Conservation (phyloP, 2,113 vertebrate genomes). For the Corythornis madagascariensis region DNA sequence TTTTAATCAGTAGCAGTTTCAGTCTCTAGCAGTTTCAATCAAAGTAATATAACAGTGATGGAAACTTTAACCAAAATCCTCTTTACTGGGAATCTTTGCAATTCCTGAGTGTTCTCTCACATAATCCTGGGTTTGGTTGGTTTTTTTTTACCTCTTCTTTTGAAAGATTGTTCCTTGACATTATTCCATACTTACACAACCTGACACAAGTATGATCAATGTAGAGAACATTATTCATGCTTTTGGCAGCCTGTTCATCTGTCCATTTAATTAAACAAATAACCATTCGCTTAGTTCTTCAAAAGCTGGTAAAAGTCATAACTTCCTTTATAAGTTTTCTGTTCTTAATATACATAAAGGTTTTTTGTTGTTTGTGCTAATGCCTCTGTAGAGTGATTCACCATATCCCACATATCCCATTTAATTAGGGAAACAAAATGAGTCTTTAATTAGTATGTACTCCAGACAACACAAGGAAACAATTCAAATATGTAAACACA, state of each 20-base stretch:
- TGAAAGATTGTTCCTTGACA: neutral
- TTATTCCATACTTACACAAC: neutral
- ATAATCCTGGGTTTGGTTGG: neutral
- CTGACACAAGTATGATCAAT: neutral
- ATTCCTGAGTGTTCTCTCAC: neutral
- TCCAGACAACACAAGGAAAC: constrained; percentile 17
- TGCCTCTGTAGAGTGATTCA: neutral
- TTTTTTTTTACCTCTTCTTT: neutral
- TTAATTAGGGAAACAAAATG: neutral
- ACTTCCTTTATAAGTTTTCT: neutral
- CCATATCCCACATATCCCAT: neutral
- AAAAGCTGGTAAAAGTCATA: neutral
- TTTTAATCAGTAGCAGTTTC: constrained; percentile 4
- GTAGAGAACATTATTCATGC: neutral
- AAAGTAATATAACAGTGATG: neutral
- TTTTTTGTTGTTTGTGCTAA: neutral
- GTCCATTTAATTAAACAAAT: neutral
- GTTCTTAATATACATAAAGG: neutral
- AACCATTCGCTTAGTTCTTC: neutral
- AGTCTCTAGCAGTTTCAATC: neutral
- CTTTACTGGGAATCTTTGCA: neutral
- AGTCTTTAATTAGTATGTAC: neutral
- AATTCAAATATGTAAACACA: neutral
- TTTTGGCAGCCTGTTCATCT: neutral
- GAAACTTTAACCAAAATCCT: neutral